phyloP scores from a whole-genome alignment of 1,140 invertebrate genomes.

The Andricus grossulariae region DNA sequence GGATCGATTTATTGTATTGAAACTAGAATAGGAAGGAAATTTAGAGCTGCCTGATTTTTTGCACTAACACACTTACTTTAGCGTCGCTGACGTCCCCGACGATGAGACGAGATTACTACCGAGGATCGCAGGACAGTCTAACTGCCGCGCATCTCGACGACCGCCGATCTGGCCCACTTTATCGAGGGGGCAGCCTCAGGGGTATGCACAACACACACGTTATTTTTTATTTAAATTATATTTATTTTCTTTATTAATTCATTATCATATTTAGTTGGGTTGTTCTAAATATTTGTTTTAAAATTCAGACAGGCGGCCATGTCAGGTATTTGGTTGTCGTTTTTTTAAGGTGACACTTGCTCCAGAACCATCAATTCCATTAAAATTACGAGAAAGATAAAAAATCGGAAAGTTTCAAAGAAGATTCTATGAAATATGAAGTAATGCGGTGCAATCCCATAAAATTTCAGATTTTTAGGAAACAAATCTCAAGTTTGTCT shows the following conservation, averaged over 20 bases:
- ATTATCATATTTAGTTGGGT: background rate
- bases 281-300: background rate
- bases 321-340: no score
- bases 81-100: conserved; percentile 77
- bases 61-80: conserved; percentile 75
- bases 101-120: conserved; percentile 91
- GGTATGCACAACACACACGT: conserved; percentile 73
- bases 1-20: background rate
- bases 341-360: no score
- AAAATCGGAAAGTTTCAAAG: no score
- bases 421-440: no score
- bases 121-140: conserved; percentile 90
- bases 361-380: no score
- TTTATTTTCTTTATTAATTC: background rate
- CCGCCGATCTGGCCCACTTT: conserved; percentile 71
- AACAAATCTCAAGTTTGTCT: no score
- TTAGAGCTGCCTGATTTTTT: conserved; percentile 63
- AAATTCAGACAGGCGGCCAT: no score
- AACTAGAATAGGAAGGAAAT: conserved; percentile 62
- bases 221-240: conserved; percentile 20
- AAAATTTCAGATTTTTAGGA: no score
- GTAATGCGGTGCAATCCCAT: no score
- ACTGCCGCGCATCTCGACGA: conserved; percentile 77
- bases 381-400: no score
- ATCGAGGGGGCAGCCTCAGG: conserved; percentile 75